A percentile compares a stretch with the other conserved stretches of the same genome.
Evolutionary conservation across 1,140 invertebrate genomes (phyloP).

Genomic region (Orchesella cincta): DNA sequence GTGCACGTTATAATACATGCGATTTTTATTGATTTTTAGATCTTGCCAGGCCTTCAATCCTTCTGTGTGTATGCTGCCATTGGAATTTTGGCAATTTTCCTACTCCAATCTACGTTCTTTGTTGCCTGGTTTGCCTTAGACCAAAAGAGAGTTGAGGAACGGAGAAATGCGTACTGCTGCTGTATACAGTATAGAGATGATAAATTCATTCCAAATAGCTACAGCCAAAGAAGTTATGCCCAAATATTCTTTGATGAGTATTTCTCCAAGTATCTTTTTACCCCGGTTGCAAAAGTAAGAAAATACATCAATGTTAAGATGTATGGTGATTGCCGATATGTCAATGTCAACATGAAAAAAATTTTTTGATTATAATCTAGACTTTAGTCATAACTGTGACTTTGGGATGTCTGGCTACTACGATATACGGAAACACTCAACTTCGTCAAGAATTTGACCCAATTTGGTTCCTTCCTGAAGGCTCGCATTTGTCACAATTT

Average conservation of each 20-base stretch:
- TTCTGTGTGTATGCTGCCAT: constrained; percentile 61
- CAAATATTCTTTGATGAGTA: constrained; percentile 58
- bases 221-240: constrained; percentile 32
- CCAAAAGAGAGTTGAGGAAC: constrained; percentile 57
- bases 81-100: constrained; percentile 60
- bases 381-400: constrained; percentile 28
- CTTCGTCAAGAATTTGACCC: constrained; percentile 77
- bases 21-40: constrained; percentile 50
- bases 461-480: constrained; percentile 64
- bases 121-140: constrained; percentile 62
- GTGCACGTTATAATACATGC: no score
- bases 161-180: constrained; percentile 60
- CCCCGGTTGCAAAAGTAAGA: constrained; percentile 57
- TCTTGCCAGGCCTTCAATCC: constrained; percentile 60
- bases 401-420: not conserved
- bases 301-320: not conserved
- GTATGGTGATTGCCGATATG: not conserved
- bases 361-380: constrained; percentile 16
- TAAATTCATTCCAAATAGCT: constrained; percentile 29
- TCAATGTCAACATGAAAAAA: not conserved
- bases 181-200: constrained; percentile 48
- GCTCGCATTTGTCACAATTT: constrained; percentile 31
- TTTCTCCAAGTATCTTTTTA: constrained; percentile 59
- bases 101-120: constrained; percentile 63
- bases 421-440: constrained; percentile 47